These are phyloP conservation scores for Paguma larvata DNA, from an alignment of 2,797 vertebrate species.

Conservation along the genomic window DNA sequence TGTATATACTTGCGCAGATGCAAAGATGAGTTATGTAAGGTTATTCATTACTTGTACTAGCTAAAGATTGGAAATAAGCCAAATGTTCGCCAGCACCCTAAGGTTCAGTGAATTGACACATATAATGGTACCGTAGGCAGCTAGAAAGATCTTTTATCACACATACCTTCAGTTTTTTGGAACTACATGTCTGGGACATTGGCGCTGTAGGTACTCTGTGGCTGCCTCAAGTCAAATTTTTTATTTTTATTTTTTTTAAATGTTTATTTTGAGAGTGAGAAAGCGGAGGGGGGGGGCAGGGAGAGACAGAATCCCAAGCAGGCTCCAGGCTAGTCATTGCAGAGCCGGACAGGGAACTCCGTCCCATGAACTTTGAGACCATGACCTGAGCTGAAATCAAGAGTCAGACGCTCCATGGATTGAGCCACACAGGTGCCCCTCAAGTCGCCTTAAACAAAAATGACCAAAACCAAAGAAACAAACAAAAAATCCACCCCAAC, in stretches of 20 bases:
- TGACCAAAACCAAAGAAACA: not conserved
- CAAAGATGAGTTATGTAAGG: not conserved
- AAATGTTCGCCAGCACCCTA: not conserved
- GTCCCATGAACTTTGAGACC: too few relatives aligned
- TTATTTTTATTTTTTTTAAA: too few relatives aligned
- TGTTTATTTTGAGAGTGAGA: too few relatives aligned
- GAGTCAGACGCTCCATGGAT: too few relatives aligned
- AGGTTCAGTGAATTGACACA: not conserved
- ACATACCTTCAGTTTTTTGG: not conserved
- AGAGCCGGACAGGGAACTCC: too few relatives aligned
- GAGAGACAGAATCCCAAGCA: too few relatives aligned
- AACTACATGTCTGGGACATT: not conserved
- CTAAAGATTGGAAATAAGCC: not conserved
- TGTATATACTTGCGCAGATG: not conserved
- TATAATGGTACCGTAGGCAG: not conserved
- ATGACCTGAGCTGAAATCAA: too few relatives aligned
- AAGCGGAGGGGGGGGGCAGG: too few relatives aligned
- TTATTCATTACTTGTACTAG: conserved; percentile 21
- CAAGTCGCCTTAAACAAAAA: not conserved
- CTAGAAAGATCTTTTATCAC: not conserved
- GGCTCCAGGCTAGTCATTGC: too few relatives aligned
- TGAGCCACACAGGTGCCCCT: too few relatives aligned
- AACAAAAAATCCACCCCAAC: not conserved
- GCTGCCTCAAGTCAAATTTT: not conserved
- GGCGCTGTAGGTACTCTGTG: not conserved